Evolutionary conservation across 2,113 vertebrate species (phyloP).

Genomic region (Pseudorasbora parva): DNA sequence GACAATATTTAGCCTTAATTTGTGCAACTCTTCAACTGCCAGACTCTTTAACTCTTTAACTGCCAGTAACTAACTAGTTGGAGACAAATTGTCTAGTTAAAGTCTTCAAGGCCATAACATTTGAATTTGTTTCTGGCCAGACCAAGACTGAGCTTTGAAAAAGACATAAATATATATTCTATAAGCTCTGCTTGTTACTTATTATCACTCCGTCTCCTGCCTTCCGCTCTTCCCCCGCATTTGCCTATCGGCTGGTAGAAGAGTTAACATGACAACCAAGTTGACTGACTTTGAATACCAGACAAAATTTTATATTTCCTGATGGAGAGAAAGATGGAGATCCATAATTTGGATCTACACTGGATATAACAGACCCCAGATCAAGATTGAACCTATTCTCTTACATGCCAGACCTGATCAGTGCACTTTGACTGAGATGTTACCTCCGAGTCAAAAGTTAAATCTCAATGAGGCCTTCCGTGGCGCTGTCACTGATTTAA

Average conservation of each 20-base stretch:
- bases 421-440: background rate
- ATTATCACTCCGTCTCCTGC: background rate
- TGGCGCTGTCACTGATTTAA: background rate
- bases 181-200: background rate
- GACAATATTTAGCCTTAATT: background rate
- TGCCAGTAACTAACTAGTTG: background rate
- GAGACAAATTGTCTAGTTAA: background rate
- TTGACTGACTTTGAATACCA: background rate
- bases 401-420: background rate
- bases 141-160: background rate
- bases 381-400: background rate
- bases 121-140: background rate
- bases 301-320: background rate
- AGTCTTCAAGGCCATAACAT: background rate
- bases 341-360: background rate
- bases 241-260: background rate
- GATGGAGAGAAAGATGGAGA: background rate
- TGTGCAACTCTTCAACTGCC: background rate
- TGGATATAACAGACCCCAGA: background rate
- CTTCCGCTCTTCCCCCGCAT: background rate
- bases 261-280: background rate
- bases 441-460: background rate
- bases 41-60: background rate
- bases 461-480: background rate
- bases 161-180: background rate